Percentiles rank a stretch among this genome's conserved stretches.
phyloP scores from a whole-genome alignment of 2,888 invertebrate species.

The Rhagophthalmus giganteus region DNA sequence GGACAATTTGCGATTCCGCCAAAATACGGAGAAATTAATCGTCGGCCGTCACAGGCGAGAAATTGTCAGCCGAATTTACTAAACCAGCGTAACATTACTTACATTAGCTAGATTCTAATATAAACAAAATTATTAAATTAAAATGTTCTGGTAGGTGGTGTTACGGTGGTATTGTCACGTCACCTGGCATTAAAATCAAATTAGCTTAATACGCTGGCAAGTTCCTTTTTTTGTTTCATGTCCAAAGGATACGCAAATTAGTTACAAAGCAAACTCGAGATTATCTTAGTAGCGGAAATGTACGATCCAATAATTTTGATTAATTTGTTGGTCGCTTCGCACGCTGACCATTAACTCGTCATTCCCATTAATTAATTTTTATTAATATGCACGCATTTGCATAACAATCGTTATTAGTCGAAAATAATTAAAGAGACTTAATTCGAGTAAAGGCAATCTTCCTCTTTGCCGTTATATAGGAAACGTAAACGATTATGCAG shows the following conservation, averaged over 20 bases:
- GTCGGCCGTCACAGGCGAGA: slow-evolving; percentile 38
- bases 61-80: slow-evolving; percentile 43
- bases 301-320: slow-evolving; percentile 30
- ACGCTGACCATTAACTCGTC: slow-evolving; percentile 21
- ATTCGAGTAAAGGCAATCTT: slow-evolving; percentile 2
- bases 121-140: slow-evolving; percentile 55
- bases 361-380: slow-evolving; percentile 25
- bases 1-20: slow-evolving; percentile 11
- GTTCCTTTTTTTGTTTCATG: slow-evolving; percentile 32
- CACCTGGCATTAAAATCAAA: slow-evolving; percentile 53
- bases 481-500: slow-evolving; percentile 34
- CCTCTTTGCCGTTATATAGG: slow-evolving; percentile 17
- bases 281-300: slow-evolving; percentile 27
- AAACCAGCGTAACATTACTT: slow-evolving; percentile 46
- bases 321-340: slow-evolving; percentile 22
- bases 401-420: slow-evolving; percentile 18
- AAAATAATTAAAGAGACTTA: slow-evolving; percentile 20
- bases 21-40: slow-evolving; percentile 22
- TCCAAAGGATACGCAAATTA: slow-evolving; percentile 33
- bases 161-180: slow-evolving; percentile 55
- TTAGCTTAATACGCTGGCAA: slow-evolving; percentile 45
- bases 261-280: slow-evolving; percentile 26
- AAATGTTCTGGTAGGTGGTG: slow-evolving; percentile 55
- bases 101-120: slow-evolving; percentile 41
- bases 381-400: slow-evolving; percentile 19